Evolutionary conservation across 1,140 invertebrate genomes (phyloP).

Genomic region (Pachypsylla venusta): DNA sequence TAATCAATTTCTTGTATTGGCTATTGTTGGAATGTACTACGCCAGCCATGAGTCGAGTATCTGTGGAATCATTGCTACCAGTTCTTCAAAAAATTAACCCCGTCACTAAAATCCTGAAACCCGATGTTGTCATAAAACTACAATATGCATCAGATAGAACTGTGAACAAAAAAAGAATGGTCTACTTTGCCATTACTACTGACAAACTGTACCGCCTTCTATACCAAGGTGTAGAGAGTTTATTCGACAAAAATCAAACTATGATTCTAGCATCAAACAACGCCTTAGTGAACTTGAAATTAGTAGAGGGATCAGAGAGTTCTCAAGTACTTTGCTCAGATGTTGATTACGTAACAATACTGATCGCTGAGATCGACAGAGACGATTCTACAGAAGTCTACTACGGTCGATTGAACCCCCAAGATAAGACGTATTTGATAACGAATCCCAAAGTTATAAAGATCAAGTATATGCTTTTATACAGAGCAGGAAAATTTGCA

Average conservation of each 20-base stretch:
- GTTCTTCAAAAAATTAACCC: background rate
- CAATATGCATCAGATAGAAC: background rate
- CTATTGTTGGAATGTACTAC: background rate
- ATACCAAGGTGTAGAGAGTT: background rate
- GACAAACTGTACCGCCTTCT: background rate
- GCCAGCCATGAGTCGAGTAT: background rate
- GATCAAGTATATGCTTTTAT: background rate
- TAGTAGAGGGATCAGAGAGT: background rate
- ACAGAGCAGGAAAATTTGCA: background rate
- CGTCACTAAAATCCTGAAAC: background rate
- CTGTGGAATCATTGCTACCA: background rate
- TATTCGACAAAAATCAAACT: background rate
- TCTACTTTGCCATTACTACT: background rate
- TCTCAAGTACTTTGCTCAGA: background rate
- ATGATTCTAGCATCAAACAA: background rate
- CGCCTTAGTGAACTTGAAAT: background rate
- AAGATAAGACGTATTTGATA: background rate
- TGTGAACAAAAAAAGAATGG: background rate
- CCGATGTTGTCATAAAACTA: background rate
- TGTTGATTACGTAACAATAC: background rate
- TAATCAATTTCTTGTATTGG: slow-evolving; percentile 1
- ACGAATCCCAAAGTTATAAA: background rate
- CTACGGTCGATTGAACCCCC: background rate
- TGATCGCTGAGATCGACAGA: background rate
- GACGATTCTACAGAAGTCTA: background rate